Evolutionary conservation across 1,140 invertebrate genomes (phyloP), one percentile per base, ranked within the genome.

Genomic region (Anastrepha obliqua): DNA sequence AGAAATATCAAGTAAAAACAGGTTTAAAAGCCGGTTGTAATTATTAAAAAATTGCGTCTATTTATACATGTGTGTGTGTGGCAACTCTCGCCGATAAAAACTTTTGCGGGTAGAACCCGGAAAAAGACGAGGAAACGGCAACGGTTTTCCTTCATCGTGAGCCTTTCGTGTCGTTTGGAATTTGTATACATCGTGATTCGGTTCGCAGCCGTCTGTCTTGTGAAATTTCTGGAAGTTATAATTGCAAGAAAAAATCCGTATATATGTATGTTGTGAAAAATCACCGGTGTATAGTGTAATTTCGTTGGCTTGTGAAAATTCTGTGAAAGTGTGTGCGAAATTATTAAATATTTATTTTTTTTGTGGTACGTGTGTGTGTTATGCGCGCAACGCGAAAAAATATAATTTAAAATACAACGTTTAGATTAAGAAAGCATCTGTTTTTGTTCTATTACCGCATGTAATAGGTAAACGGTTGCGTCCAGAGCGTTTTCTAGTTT

Each of bases 141-240:
- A 55, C 47, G 47, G 70, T 81, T 81, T 55, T 55, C 2, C 74
- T 13, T 20, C 74, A 51, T 81, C 74, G 74, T 81, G 74, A 81
- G 74, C 74, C 74, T 81, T 81, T 81, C 74, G 74, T 51, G 44
- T 55, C 74, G 20, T 3, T 81, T 58, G 47, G 3, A 7, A 55
- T 81, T 81, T 81, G 47, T 81, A 81, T 81, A 81, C 47, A 58
- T 29, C 13, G 0, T 5, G 51, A 9, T 55, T 81, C 74, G 74
- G 51, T 81, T 81, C 42, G n/a, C 9, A 55, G 74, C 13, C 74
- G n/a, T 81, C 7, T 55, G 17, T 7, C 74, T 55, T 81, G 74
- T 55, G 74, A 81, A 81, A 58, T 81, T 74, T 58, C 74, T 81
- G 74, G 74, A 81, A 55, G 47, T 81, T 81, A 20, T 81, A 86